Evolutionary conservation across 2,113 vertebrate species (phyloP).

Genomic region (Petroica traversi): DNA sequence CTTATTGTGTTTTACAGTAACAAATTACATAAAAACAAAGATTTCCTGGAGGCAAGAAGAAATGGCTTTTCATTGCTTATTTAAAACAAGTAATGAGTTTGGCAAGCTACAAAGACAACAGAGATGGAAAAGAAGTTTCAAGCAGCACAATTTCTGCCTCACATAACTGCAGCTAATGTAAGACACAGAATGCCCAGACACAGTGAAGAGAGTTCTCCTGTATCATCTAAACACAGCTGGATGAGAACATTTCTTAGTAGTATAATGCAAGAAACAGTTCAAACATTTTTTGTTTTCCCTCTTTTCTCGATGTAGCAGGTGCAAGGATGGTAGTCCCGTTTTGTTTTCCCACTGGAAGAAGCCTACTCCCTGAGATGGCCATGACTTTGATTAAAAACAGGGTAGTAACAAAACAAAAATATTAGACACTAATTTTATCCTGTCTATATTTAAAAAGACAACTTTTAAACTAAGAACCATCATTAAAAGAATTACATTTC

Average conservation of each 20-base stretch:
- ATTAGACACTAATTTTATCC: neutral
- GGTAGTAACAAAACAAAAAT: neutral
- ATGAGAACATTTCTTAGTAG: neutral
- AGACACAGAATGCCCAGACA: neutral
- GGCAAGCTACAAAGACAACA: neutral
- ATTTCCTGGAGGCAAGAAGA: slow-evolving; percentile 9
- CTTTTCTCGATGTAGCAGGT: neutral
- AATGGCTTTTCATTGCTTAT: neutral
- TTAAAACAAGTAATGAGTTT: slow-evolving; percentile 10
- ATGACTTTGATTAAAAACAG: neutral
- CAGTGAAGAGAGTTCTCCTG: neutral
- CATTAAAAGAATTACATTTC: neutral
- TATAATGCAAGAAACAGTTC: neutral
- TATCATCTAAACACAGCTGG: neutral
- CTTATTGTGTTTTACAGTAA: neutral
- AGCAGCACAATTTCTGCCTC: neutral
- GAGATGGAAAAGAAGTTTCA: neutral
- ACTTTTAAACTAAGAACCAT: neutral
- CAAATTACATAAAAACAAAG: slow-evolving; percentile 16
- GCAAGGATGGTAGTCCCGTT: neutral
- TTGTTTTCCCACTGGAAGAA: neutral
- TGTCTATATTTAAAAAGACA: neutral
- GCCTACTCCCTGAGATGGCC: neutral
- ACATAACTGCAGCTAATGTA: neutral
- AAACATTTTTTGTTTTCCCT: neutral